A percentile compares a stretch with the other conserved stretches of the same genome.
These are phyloP conservation scores for Peromyscus attwateri DNA, from an alignment of 2,797 vertebrate genomes.

Conservation along the genomic window DNA sequence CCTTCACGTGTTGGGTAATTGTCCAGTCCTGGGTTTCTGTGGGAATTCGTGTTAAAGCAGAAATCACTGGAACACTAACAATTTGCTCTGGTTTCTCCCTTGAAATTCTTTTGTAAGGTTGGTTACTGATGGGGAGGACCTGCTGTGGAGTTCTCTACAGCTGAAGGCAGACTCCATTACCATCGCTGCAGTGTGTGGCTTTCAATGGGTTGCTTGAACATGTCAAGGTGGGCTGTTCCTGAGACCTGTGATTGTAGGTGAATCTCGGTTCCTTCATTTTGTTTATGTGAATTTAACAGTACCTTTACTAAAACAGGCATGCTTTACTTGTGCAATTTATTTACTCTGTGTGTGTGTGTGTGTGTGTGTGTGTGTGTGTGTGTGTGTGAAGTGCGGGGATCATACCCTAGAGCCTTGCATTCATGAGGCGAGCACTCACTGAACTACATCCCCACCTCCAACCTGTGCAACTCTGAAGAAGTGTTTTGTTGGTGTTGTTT, in stretches of 20 bases:
- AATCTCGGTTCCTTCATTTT: not conserved
- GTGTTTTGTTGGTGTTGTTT: not conserved
- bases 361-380: not conserved
- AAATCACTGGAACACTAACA: slow-evolving; percentile 35
- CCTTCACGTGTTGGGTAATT: not conserved
- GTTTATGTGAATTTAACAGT: not conserved
- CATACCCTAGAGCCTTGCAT: not conserved
- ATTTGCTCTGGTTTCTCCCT: not conserved
- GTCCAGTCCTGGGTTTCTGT: not conserved
- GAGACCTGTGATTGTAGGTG: not conserved
- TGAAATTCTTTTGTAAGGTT: not conserved
- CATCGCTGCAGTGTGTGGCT: not conserved
- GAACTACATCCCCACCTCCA: not conserved
- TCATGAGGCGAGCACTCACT: not conserved
- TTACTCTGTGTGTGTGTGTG: not conserved
- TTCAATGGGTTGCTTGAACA: accelerated
- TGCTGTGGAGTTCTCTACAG: not conserved
- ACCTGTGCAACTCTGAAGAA: not conserved
- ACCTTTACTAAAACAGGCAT: not conserved
- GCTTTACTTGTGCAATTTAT: not conserved
- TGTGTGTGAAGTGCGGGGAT: not conserved
- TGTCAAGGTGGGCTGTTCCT: not conserved
- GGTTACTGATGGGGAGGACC: not conserved
- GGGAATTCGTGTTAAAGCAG: not conserved
- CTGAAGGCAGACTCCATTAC: not conserved